Conservation (phyloP, 1,140 invertebrate genomes). For the Riptortus pedestris region DNA sequence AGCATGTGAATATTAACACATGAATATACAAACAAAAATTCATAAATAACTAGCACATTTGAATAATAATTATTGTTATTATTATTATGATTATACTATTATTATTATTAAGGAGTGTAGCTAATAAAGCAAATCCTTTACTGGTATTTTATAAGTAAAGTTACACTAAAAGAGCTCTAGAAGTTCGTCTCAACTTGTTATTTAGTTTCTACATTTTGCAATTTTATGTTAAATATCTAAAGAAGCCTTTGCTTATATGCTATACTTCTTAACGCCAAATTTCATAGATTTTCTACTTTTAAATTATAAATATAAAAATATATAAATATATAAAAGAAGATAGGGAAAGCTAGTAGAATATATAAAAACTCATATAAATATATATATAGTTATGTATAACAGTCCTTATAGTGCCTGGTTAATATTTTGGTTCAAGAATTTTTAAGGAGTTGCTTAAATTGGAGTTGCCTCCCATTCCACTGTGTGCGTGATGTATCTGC, state of each 20-base stretch:
- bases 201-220: too few relatives aligned
- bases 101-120: constrained; percentile 13
- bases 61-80: constrained; percentile 1
- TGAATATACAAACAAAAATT: neutral
- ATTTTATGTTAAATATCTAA: too few relatives aligned
- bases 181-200: too few relatives aligned
- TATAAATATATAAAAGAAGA: neutral
- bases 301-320: constrained; percentile 8
- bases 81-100: too few relatives aligned
- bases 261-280: constrained; percentile 16
- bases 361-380: constrained; percentile 1
- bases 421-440: constrained; percentile 18
- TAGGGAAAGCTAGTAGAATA: constrained; percentile 9
- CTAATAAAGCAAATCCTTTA: constrained; percentile 12
- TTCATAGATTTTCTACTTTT: constrained; percentile 17
- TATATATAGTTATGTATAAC: constrained; percentile 23
- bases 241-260: constrained; percentile 12
- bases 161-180: too few relatives aligned
- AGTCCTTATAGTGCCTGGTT: constrained; percentile 27
- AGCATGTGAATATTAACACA: neutral
- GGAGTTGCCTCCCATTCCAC: constrained; percentile 23
- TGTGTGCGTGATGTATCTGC: constrained; percentile 23
- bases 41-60: constrained; percentile 1
- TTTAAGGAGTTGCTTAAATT: constrained; percentile 13
- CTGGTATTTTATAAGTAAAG: neutral